A percentile compares a stretch with the other conserved stretches of the same genome.
Evolutionary conservation across 37 sponge, comb jelly and placozoan genomes (phyloP).

Genomic region (Amphimedon queenslandica): DNA sequence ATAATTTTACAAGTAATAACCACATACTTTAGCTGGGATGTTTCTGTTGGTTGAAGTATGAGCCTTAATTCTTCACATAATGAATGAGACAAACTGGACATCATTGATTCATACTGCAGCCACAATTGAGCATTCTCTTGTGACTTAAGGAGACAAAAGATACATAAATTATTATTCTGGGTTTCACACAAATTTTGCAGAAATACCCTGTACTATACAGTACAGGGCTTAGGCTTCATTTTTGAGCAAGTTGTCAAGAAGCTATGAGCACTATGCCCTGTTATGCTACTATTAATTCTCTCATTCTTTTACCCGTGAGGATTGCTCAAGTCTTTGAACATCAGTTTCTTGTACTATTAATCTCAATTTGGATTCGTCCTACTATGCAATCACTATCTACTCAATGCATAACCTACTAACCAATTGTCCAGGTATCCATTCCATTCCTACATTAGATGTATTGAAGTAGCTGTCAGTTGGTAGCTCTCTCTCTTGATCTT

Average conservation of each 20-base stretch:
- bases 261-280: no score
- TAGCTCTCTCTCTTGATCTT: background rate
- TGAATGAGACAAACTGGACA: conserved; percentile 47
- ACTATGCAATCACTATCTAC: no score
- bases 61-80: conserved; percentile 88
- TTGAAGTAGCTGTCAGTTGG: conserved; percentile 1
- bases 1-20: background rate
- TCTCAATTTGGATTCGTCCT: no score
- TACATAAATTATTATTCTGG: background rate
- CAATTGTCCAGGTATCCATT: no score
- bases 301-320: no score
- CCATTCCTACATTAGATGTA: no score
- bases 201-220: no score
- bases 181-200: background rate
- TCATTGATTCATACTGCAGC: conserved; percentile 63
- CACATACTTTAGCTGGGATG: conserved; percentile 77
- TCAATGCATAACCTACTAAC: no score
- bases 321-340: no score
- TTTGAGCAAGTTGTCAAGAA: no score
- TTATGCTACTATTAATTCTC: no score
- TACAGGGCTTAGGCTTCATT: conserved; percentile 2
- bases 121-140: conserved; percentile 47
- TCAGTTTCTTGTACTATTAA: no score
- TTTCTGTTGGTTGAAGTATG: conserved; percentile 83
- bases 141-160: background rate